Evolutionary conservation across 2,113 vertebrate species (phyloP), one percentile per base, ranked within the genome.

Genomic region (Puffinus mauretanicus): DNA sequence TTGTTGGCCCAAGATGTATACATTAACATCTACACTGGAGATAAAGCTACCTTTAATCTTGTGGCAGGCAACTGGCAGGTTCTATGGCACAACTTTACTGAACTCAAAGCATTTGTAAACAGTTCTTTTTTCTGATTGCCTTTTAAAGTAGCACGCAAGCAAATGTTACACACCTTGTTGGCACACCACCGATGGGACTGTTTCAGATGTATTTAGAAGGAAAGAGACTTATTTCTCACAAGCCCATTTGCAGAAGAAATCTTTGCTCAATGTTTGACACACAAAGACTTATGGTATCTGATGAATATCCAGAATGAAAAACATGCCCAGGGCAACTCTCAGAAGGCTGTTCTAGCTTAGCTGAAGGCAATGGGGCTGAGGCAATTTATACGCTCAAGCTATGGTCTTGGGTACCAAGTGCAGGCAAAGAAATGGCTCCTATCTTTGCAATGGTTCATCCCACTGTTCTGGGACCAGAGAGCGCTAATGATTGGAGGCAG

Each of bases 341-440:
- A 16, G 24, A 6, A 19, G 27, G n/a, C 26, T 67, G 19, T 36
- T 81, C 21, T 82, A 42, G 25, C 38, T 82, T 29, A 54, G 49
- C 13, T 57, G 47, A 58, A 69, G 21, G 34, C 42, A 46, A 67
- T 3, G 16, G 42, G 32, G 6, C 58, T 78, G 65, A 47, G 34
- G 16, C 13, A 49, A 38, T 47, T 77, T 51, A 46, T 40, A 26
- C 14, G 42, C 49, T 67, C 9, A 52, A 58, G 20, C 19, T 18
- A 12, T 4, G 5, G 25, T 32, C 69, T 81, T 0, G 3, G 14
- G 70, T 69, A 30, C 24, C n/a, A 69, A 47, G 21, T 0, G 0
- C 65, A 82, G 51, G 21, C 64, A 66, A 55, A 62, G 44, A 54
- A 40, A 29, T 6, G 17, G 55, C 70, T 67, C 34, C 30, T 15